Percentiles rank a stretch among this genome's conserved stretches.
Conservation (phyloP, 1,140 invertebrate species). For the Trichonephila inaurata region DNA sequence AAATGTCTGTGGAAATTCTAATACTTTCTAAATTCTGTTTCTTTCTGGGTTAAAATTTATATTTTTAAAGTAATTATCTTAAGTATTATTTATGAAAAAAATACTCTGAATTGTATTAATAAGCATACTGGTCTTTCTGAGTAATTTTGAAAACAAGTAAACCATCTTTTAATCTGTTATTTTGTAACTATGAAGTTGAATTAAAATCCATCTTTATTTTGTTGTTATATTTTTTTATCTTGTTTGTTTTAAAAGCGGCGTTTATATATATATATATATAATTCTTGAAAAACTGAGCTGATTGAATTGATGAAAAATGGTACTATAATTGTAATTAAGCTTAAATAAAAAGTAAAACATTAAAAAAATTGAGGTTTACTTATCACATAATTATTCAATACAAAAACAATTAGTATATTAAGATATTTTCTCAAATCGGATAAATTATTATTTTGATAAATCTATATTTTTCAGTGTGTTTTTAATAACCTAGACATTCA, state of each 20-base stretch:
- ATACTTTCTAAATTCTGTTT: background rate
- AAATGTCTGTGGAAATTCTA: background rate
- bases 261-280: too few species aligned
- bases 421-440: too few species aligned
- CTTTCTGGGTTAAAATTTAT: background rate
- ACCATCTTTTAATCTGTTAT: slow-evolving; percentile 33
- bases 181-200: slow-evolving; percentile 23
- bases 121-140: background rate
- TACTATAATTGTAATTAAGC: too few species aligned
- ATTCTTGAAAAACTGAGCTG: too few species aligned
- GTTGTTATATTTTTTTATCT: slow-evolving; percentile 8
- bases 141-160: background rate
- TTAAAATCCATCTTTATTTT: slow-evolving; percentile 48
- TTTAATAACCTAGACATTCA: too few species aligned
- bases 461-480: too few species aligned
- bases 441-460: too few species aligned
- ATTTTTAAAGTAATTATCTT: background rate
- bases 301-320: too few species aligned
- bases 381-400: too few species aligned
- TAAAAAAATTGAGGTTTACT: too few species aligned
- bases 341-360: too few species aligned
- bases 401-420: too few species aligned
- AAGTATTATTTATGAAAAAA: background rate
- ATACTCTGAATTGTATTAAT: background rate
- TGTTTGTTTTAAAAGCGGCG: background rate